Evolutionary conservation across 1,140 invertebrate genomes (phyloP), one percentile per base, ranked within the genome.

Genomic region (Formica selysi): DNA sequence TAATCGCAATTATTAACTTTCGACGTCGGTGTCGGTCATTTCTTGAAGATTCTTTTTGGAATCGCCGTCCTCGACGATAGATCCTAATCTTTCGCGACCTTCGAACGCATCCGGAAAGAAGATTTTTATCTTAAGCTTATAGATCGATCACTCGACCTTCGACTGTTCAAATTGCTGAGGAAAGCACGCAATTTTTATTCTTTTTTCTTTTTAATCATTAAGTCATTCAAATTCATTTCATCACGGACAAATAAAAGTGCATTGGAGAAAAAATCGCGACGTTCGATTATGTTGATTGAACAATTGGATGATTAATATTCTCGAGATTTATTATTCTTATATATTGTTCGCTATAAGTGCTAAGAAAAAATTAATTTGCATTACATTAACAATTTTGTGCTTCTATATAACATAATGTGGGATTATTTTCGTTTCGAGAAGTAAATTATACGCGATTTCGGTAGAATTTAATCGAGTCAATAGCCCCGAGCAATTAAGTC

Each of bases 41-140:
- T 65, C 73, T 61, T 29, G 8, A 48, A 76, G 78, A 44, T 44
- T 38, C 59, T 54, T 70, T 44, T 68, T 76, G 4, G 7, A 44
- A 61, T 86, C 57, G 16, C 59, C 36, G 74, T 86, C 73, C 87
- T 89, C 76, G 74, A 11, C 29, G 57, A 13, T 26, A 89, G 88
- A 89, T 89, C 88, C 61, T 90, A 90, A 90, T 90, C 89, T 79
- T 29, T 22, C n/a, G 29, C 51, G 59, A 79, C 89, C 89, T 90
- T 89, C 85, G 84, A 59, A 78, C 85, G 85, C 70, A 90, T 88
- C 90, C 88, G 80, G 89, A 86, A 91, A 87, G 87, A 86, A 61
- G 51, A 90, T 86, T 86, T 51, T 74, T 54, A 84, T 86, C 86
- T 19, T 0, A 11, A 41, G 13, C 48, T 51, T 10, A 32, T 32